phyloP scores from a whole-genome alignment of 1,140 invertebrate genomes.

The Bombyx mori region DNA sequence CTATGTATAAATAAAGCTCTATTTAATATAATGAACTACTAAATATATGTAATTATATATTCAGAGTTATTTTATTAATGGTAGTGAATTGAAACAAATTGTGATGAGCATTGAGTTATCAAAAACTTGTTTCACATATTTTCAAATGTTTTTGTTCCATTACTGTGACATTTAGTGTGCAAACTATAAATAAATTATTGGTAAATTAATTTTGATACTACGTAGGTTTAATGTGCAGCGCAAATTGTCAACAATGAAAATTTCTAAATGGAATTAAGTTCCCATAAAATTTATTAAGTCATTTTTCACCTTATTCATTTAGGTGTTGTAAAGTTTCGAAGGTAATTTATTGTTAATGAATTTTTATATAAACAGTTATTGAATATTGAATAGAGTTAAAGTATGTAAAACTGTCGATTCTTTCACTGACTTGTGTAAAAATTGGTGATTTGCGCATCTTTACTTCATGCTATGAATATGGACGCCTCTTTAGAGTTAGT shows the following conservation, averaged over 20 bases:
- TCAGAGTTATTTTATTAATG: neutral
- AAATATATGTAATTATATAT: slow-evolving; percentile 9
- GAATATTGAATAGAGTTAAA: slow-evolving; percentile 49
- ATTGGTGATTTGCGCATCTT: slow-evolving; percentile 64
- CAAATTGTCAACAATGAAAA: slow-evolving; percentile 27
- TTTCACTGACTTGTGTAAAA: slow-evolving; percentile 62
- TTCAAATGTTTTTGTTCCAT: slow-evolving; percentile 58
- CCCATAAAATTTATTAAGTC: slow-evolving; percentile 44
- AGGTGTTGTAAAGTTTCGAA: slow-evolving; percentile 48
- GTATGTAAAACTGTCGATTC: slow-evolving; percentile 56
- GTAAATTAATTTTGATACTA: slow-evolving; percentile 15
- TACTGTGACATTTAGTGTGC: slow-evolving; percentile 13
- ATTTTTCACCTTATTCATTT: slow-evolving; percentile 38
- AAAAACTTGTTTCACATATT: slow-evolving; percentile 63
- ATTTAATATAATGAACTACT: slow-evolving; percentile 16
- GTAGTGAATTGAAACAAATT: slow-evolving; percentile 22
- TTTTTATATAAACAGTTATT: slow-evolving; percentile 46
- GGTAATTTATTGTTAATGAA: slow-evolving; percentile 46
- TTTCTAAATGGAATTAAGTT: slow-evolving; percentile 66
- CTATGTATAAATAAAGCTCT: slow-evolving; percentile 7
- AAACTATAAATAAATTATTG: slow-evolving; percentile 12
- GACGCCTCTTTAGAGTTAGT: slow-evolving; percentile 69
- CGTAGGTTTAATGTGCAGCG: slow-evolving; percentile 13
- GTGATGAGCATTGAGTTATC: slow-evolving; percentile 57
- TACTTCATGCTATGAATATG: slow-evolving; percentile 66